Evolutionary conservation across 2,113 vertebrate species (phyloP).

Genomic region (Porphyrio hochstetteri): DNA sequence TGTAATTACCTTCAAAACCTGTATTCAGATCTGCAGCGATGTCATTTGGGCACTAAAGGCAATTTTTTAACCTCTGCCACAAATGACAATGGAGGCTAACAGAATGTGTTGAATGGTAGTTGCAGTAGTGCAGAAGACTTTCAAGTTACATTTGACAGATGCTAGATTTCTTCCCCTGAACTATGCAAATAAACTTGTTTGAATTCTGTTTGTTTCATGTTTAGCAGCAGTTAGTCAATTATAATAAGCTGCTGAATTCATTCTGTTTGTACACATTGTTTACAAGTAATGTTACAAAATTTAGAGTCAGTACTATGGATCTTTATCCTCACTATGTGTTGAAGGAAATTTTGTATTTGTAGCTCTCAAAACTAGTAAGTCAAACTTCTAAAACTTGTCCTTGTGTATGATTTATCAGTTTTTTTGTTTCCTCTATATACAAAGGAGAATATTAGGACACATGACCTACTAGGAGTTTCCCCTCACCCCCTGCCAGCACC

Average conservation of each 20-base stretch:
- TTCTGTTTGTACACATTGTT: background rate
- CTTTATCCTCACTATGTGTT: background rate
- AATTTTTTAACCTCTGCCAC: background rate
- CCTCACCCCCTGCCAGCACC: background rate
- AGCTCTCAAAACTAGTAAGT: background rate
- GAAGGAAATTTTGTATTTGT: background rate
- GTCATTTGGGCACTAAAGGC: background rate
- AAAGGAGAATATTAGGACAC: background rate
- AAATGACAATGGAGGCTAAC: background rate
- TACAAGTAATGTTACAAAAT: background rate
- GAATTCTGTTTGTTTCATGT: background rate
- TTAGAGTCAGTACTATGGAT: background rate
- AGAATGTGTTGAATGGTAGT: background rate
- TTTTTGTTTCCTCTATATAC: background rate
- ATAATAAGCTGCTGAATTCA: background rate
- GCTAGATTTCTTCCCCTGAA: background rate
- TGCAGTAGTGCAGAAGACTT: background rate
- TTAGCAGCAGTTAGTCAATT: background rate
- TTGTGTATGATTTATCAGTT: background rate
- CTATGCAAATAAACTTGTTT: background rate
- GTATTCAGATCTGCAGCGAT: background rate
- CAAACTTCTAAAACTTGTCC: background rate
- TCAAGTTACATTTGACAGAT: background rate
- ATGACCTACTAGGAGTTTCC: background rate
- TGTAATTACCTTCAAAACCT: background rate